Evolutionary conservation across 2,797 vertebrate genomes (phyloP), one percentile per base, ranked within the genome.

Genomic region (Orientallactaga sibirica): DNA sequence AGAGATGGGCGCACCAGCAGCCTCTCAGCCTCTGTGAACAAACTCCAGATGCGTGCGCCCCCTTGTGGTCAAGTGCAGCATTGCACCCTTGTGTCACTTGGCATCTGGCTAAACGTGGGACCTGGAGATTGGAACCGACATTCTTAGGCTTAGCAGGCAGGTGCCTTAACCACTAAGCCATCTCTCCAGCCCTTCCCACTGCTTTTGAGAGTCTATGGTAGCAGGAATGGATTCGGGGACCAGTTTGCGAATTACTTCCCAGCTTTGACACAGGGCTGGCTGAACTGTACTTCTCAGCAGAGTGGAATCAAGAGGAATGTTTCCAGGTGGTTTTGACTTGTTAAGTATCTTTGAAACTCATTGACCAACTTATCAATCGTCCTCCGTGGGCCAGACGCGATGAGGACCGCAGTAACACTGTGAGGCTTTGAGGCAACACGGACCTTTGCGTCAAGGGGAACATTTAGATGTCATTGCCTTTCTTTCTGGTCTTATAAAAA

Each of bases 381-480:
- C 22, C 41, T 29, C 58, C 66, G 82, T 91, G 64, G 33, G 80
- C 41, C 15, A 58, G 62, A 55, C 90, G 75, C n/a, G 48, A 58
- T 25, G 71, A 74, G 22, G 52, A 62, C n/a, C 27, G 10, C 61
- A 43, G 5, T 43, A 33, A n/a, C 27, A 6, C 1, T 7, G 48
- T 20, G 48, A 55, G 43, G 29, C 15, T 62, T 86, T 62, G 73
- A 48, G 55, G 62, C 78, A 79, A 74, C 7, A 6, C 2, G 19
- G 61, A 15, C 12, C 20, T 83, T 70, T 73, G 86, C 90, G 58
- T 27, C 18, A 5, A 43, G 18, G 73, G n/a, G n/a, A 79, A 19
- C 55, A 73, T 86, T 95, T 88, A 41, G 73, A 92, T 86, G 86
- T 92, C 80, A 66, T 94, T 86, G n/a, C 41, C 48, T 20, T 25